Base-by-base conservation (phyloP, 1,140 invertebrate genomes). In the Panagrolaimus sp. region DNA sequence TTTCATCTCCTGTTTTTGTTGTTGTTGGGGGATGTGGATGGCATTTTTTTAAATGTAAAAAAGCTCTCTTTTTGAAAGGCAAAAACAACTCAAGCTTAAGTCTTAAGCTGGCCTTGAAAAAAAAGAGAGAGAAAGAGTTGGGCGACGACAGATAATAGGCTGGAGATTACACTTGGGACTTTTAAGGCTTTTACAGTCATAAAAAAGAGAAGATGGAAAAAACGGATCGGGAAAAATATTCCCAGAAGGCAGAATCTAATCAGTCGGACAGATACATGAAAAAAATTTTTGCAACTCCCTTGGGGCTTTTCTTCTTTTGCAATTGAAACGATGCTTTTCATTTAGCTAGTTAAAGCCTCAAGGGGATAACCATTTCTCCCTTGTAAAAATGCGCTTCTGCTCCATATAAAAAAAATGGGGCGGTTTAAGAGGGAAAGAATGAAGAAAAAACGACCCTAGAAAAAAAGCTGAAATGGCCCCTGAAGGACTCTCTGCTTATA, bases 161-260 rank as follows among this genome's bases (percentile, higher is more conserved):
- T 38, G 2, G 32, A 38, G 7, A 38, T 38, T 38, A 38, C 32
- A 4, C 32, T 38, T 38, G 32, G 32, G 32, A 38, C 2, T 38
- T 38, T 38, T 38, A 2, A 38, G 32, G 32, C 32, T 38, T 38
- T 38, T 38, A 38, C 32, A 38, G 32, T 38, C 32, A 38, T 38
- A 38, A 38, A 38, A 38, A 38, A 38, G 32, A 38, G 32, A 38
- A 7, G n/a, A n/a, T n/a, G n/a, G n/a, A n/a, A 38, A 7, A 38
- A 38, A 38, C 32, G 32, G 32, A 38, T 38, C 32, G 32, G 32
- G 32, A 21, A 58, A n/a, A 28, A 21, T 12, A 28, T 28, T 21
- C 52, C 52, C 52, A 28, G 28, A 58, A n/a, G 52, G 52, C 52
- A 21, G 14, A 58, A 58, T 58, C 52, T 58, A 58, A 58, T 58